Conservation (phyloP, 2,113 vertebrate species). For the Anolis carolinensis region DNA sequence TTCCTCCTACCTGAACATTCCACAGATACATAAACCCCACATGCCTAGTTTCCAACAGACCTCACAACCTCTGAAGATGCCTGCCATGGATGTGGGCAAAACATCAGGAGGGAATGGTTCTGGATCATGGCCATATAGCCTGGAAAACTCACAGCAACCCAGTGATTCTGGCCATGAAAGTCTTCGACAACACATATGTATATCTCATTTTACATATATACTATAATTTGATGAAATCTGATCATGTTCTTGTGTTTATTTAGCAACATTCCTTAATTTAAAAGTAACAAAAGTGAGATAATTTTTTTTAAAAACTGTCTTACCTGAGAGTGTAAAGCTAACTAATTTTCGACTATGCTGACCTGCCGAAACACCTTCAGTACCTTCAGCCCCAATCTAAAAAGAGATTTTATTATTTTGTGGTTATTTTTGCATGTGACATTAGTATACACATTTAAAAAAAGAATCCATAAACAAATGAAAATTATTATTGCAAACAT, state of each 20-base stretch:
- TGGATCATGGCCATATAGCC: too few relatives aligned
- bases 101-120: too few relatives aligned
- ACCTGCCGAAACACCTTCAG: slow-evolving; percentile 84
- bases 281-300: not conserved
- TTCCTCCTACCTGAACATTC: too few relatives aligned
- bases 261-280: slow-evolving; percentile 5
- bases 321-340: slow-evolving; percentile 96
- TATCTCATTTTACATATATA: not conserved
- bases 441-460: not conserved
- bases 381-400: slow-evolving; percentile 87
- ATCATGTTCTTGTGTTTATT: not conserved
- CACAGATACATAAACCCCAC: too few relatives aligned
- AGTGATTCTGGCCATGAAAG: too few relatives aligned
- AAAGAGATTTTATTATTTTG: slow-evolving; percentile 4
- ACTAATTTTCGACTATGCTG: slow-evolving; percentile 92
- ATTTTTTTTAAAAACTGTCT: slow-evolving; percentile 30
- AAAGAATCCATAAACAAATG: not conserved
- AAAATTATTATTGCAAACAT: not conserved
- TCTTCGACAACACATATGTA: too few relatives aligned
- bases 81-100: too few relatives aligned
- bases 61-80: too few relatives aligned
- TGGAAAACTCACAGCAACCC: too few relatives aligned
- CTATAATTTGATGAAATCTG: not conserved
- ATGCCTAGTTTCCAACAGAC: too few relatives aligned
- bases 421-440: not conserved